Percentiles rank a stretch among this genome's conserved stretches.
Conservation (phyloP, 2,888 invertebrate genomes). For the Amiota mariae region DNA sequence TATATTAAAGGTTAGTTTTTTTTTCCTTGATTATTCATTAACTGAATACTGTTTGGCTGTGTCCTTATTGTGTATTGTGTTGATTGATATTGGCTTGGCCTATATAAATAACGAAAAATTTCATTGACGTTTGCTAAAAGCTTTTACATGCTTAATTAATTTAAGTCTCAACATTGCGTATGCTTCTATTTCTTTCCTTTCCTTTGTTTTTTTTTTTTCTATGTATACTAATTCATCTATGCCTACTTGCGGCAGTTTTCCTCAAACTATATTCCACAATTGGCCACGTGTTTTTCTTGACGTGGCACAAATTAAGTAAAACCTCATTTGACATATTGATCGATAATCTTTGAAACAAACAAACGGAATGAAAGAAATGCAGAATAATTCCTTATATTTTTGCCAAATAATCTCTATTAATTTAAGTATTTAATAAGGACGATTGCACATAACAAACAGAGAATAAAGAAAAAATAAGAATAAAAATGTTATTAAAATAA, state of each 20-base stretch:
- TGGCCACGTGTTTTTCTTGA: neutral
- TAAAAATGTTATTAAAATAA: neutral
- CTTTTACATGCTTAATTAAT: no score
- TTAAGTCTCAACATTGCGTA: no score
- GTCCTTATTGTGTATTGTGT: no score
- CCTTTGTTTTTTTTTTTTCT: no score
- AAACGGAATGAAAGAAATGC: neutral
- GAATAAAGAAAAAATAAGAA: neutral
- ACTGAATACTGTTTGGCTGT: no score
- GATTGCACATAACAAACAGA: neutral
- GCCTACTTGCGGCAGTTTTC: neutral
- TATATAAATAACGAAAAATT: no score
- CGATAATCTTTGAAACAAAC: neutral
- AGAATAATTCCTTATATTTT: neutral
- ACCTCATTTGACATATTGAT: constrained; percentile 14
- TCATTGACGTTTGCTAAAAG: no score
- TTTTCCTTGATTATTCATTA: no score
- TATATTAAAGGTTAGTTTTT: no score
- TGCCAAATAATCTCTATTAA: constrained; percentile 5
- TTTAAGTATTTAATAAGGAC: neutral
- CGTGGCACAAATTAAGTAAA: constrained; percentile 21
- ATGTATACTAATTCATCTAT: neutral
- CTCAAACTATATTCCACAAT: neutral
- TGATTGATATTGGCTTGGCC: no score
- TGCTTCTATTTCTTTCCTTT: no score